Base-by-base conservation (phyloP, 2,888 invertebrate genomes). In the Tachina grossa region DNA sequence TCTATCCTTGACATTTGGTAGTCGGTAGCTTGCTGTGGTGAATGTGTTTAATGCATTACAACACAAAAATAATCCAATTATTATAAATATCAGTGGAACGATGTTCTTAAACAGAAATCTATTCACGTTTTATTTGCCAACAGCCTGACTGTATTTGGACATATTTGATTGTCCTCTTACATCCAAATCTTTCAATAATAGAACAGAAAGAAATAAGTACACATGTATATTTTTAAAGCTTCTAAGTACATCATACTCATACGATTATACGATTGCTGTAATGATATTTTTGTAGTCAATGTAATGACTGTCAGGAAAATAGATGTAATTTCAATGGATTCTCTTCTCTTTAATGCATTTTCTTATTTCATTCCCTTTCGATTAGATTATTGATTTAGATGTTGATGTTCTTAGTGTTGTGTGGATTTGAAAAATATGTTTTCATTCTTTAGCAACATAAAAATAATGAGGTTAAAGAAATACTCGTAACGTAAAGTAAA, bases 241-340 rank as follows among this genome's bases (percentile, higher is more conserved):
- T 8, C 10, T 53, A 13, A 2, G 13, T 53, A 41, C 43, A 22
- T 53, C 9, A 43, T 43, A 9, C 19, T 51, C 65, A 6, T 65
- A 71, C 39, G 75, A 59, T 31, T n/a, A n/a, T n/a, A n/a, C n/a
- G n/a, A n/a, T n/a, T n/a, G n/a, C n/a, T 80, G 71, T 59, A 84
- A 84, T 84, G 79, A 72, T 59, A 63, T 81, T 77, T 80, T 77
- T 80, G 49, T 49, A 84, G 72, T 74, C 77, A 85, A 78, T 81
- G 66, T 72, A 81, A 84, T 77, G 81, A 81, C 69, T 77, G 81
- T 74, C 69, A 69, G 16, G 59, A 77, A 77, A 68, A 74, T 57
- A 69, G n/a, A n/a, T n/a, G n/a, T 63, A 77, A 13, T 77, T 81
- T 81, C 77, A 43, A 63, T 68, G 57, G 57, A 81, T 74, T 75